Conservation (phyloP, 2,888 invertebrate genomes). For the Drosophila atripex region DNA sequence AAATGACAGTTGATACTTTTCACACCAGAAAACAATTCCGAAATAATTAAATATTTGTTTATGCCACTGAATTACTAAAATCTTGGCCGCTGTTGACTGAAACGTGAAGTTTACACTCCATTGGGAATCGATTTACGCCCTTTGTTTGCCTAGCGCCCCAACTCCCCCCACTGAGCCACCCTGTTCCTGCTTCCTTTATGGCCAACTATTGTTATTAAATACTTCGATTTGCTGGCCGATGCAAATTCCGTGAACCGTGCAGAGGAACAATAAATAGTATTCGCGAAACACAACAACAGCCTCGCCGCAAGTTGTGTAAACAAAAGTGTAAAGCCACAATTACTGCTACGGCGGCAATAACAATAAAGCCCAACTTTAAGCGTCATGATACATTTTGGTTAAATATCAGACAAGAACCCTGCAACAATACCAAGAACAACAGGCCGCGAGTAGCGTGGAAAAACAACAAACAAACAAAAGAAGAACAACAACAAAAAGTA, state of each 20-base stretch:
- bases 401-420: conserved; percentile 60
- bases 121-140: conserved; percentile 10
- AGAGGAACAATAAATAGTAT: conserved; percentile 72
- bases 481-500: conserved; percentile 1
- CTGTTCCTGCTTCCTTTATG: not conserved
- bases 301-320: conserved; percentile 67
- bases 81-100: not conserved
- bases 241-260: conserved; percentile 71
- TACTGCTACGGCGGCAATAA: conserved; percentile 37
- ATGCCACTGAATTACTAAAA: not conserved
- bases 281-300: conserved; percentile 60
- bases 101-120: not conserved
- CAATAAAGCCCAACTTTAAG: conserved; percentile 62
- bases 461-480: conserved; percentile 14
- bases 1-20: not conserved
- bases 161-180: not conserved
- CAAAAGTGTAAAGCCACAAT: conserved; percentile 62
- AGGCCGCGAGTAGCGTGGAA: conserved; percentile 1
- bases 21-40: not conserved
- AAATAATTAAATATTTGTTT: conserved; percentile 7
- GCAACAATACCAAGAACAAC: conserved; percentile 41
- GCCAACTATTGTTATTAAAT: conserved; percentile 29
- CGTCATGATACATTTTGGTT: conserved; percentile 76
- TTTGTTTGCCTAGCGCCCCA: not conserved
- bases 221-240: conserved; percentile 60